Base-by-base conservation (phyloP, 2,888 invertebrate species). In the Phyllotreta cruciferae region DNA sequence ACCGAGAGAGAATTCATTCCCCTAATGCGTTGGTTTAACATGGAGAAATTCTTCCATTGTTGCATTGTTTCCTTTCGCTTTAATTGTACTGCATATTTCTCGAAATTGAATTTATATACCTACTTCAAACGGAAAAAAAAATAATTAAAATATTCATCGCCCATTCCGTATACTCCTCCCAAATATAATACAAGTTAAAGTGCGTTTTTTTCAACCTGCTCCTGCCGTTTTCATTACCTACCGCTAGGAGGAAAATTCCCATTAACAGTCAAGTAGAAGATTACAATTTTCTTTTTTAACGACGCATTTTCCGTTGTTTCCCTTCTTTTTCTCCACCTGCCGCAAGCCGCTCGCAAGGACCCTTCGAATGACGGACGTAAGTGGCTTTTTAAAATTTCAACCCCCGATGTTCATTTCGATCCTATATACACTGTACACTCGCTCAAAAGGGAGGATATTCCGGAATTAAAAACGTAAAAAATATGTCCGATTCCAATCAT, bases 341-440 rank as follows among this genome's bases (percentile, higher is more conserved):
- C 63, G 63, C 66, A 66, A 64, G 64, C 67, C 56, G 44, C 60
- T 60, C 35, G 55, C 47, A 67, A 63, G 67, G 70, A 73, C 73
- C 73, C 74, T 76, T 77, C 75, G 73, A 77, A 77, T 77, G 77
- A 78, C 76, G 78, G 76, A 77, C 76, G 74, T 74, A 73, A 77
- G 76, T 76, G 76, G 76, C 77, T 78, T 77, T 78, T 78, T 76
- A 75, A 77, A 76, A 77, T 77, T 77, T 74, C 75, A 67, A 74
- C 76, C 75, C 52, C 9, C 7, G n/a, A n/a, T 52, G 52, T 13
- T 52, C 52, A 52, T 52, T 52, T 52, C 24, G 24, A 24, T 24
- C 24, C 24, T 24, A 24, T 24, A 24, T 24, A 24, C 4, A 24
- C 24, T 3, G 24, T 24, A 4, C 24, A 24, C 24, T 4, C 4